Base-by-base conservation (phyloP, 2,113 vertebrate genomes). In the Xiphias gladius region DNA sequence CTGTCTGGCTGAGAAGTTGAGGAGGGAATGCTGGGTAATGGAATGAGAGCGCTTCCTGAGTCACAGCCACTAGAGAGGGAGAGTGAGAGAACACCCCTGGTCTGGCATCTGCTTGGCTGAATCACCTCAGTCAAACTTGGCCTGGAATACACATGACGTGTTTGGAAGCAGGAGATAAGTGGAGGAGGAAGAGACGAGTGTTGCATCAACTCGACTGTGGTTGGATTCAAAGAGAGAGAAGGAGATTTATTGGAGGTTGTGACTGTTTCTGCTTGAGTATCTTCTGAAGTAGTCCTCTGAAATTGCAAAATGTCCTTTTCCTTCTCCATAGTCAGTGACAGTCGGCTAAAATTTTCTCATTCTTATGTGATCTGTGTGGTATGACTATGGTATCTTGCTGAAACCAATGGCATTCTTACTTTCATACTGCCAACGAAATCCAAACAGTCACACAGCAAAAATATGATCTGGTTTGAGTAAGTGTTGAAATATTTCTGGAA, bases 401-500 rank as follows among this genome's bases (percentile, higher is more conserved):
- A 58, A 90, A 87, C 92, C 90, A 88, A 88, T 92, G 86, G 86
- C 80, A 90, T 94, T 82, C 71, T 76, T 78, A 71, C 77, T 90
- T 74, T 84, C 50, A 75, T 64, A 79, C 85, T 90, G 91, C 91
- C 93, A 93, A 85, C 73, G 80, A 88, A 73, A 89, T 88, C 82
- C 88, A 86, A 86, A 79, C 79, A 88, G 87, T 86, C 81, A 81
- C 81, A 82, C 48, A 75, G 82, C 62, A 68, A 80, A 90, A 93
- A 90, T 75, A 88, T 62, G 78, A 92, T 94, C 86, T 89, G 88
- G 84, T 94, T 94, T 88, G 88, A 94, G 89, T 93, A 88, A 91
- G 92, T 95, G 94, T 94, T 41, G 88, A 94, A 94, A 94, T 91
- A 86, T 88, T 74, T 86, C 80, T 90, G 84, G 86, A 95, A 89